Base-by-base conservation (phyloP, 2,113 vertebrate species). In the Stegostoma tigrinum region DNA sequence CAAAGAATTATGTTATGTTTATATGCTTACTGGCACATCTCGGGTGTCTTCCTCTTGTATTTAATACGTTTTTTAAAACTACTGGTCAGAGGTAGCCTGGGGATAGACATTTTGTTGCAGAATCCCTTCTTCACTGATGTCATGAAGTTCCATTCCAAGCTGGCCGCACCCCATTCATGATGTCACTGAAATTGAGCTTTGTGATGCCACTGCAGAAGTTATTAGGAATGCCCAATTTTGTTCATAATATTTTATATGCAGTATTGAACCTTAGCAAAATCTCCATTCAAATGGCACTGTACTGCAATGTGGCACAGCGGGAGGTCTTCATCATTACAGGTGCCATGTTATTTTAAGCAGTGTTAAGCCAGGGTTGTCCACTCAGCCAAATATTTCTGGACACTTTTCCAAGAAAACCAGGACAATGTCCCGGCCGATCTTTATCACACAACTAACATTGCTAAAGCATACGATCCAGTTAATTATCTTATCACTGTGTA, bases 51-150 rank as follows among this genome's bases (percentile, higher is more conserved):
- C 12, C 34, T 66, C 34, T 91, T 30, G n/a, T 91, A 30, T 64
- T 91, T 64, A 61, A 91, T n/a, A 34, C 1, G 30, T 34, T 91
- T 91, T 91, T 91, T 64, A 91, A 91, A 91, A 91, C 30, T 89
- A 52, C 87, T 91, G 14, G 30, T 55, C 87, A 64, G 55, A 91
- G 87, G 27, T 64, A 64, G 64, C 24, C 55, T 91, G 87, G 55
- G 55, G 64, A 64, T 91, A 61, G 87, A 91, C 87, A 64, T 91
- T 91, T 91, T 61, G 55, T 30, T n/a, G 12, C 52, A 91, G 87
- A 90, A 90, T 17, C 30, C 52, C 34, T 83, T 55, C 52, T 61
- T 90, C 87, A 52, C 4, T 34, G 87, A 64, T n/a, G 87, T 91
- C 87, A 64, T 19, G 14, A 6, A 61, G 55, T 61, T 91, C 87